Percentiles rank a stretch among this genome's conserved stretches.
These are phyloP conservation scores for Syngnathoides biaculeatus DNA, from an alignment of 2,113 vertebrate species.

Conservation along the genomic window DNA sequence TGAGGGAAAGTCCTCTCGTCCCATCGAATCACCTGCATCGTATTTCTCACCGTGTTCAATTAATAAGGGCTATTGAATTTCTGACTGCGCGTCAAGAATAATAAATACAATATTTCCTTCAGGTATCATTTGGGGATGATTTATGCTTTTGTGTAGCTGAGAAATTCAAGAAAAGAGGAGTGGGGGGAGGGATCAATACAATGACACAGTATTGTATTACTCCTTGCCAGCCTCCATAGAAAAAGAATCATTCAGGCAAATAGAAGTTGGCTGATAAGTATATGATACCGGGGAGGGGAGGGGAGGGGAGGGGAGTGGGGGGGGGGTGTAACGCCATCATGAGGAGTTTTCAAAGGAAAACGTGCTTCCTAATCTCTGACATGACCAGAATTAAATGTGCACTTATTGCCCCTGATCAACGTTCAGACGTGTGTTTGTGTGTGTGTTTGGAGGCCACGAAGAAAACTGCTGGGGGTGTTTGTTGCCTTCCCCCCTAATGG, in stretches of 20 bases:
- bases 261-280: conserved; percentile 45
- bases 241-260: conserved; percentile 70
- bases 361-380: conserved; percentile 26
- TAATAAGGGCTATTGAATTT: conserved; percentile 75
- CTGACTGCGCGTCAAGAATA: conserved; percentile 70
- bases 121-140: conserved; percentile 68
- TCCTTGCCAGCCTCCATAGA: conserved; percentile 60
- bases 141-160: conserved; percentile 61
- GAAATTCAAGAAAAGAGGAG: conserved; percentile 63
- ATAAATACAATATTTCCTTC: conserved; percentile 73
- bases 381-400: conserved; percentile 40
- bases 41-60: conserved; percentile 72
- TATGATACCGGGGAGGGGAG: conserved; percentile 23
- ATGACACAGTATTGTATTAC: conserved; percentile 67
- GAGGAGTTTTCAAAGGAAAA: conserved; percentile 29
- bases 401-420: conserved; percentile 55
- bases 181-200: conserved; percentile 65
- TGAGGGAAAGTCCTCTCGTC: conserved; percentile 48
- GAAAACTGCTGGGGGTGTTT: conserved; percentile 48
- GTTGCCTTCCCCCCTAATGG: conserved; percentile 59
- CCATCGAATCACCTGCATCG: conserved; percentile 61
- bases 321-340: not conserved
- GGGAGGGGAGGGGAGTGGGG: too few species aligned
- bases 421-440: conserved; percentile 23
- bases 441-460: conserved; percentile 24